A percentile compares a stretch with the other conserved stretches of the same genome.
Evolutionary conservation across 2,113 vertebrate genomes (phyloP).

Genomic region (Pedionomus torquatus): DNA sequence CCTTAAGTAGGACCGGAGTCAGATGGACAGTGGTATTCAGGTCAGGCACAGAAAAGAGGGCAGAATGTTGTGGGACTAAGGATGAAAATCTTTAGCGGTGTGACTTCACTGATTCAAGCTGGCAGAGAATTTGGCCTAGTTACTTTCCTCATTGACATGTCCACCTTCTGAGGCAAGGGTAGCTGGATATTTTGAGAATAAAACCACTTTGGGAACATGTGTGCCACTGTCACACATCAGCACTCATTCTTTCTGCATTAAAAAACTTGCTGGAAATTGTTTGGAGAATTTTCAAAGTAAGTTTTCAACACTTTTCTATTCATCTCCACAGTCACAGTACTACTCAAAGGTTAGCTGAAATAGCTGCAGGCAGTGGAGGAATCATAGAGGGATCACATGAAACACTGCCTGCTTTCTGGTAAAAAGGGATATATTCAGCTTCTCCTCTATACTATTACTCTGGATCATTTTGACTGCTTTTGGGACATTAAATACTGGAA

Average conservation of each 20-base stretch:
- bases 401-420: neutral
- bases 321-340: constrained; percentile 8
- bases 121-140: neutral
- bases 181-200: neutral
- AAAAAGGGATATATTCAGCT: neutral
- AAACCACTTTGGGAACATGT: neutral
- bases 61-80: neutral
- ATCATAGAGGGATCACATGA: constrained; percentile 17
- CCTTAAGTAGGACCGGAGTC: neutral
- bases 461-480: constrained; percentile 7
- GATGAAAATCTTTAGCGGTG: neutral
- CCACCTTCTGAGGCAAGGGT: neutral
- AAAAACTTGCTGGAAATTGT: constrained; percentile 45
- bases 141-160: neutral
- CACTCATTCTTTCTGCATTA: neutral
- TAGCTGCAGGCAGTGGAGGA: constrained; percentile 32
- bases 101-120: neutral
- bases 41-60: neutral
- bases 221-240: neutral
- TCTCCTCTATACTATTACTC: neutral
- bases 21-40: neutral
- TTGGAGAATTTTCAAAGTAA: constrained; percentile 43
- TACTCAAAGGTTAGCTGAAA: constrained; percentile 51
- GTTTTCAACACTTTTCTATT: constrained; percentile 26
- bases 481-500: neutral